Evolutionary conservation across 1,140 invertebrate species (phyloP).

Genomic region (Euura saliciscinereae): DNA sequence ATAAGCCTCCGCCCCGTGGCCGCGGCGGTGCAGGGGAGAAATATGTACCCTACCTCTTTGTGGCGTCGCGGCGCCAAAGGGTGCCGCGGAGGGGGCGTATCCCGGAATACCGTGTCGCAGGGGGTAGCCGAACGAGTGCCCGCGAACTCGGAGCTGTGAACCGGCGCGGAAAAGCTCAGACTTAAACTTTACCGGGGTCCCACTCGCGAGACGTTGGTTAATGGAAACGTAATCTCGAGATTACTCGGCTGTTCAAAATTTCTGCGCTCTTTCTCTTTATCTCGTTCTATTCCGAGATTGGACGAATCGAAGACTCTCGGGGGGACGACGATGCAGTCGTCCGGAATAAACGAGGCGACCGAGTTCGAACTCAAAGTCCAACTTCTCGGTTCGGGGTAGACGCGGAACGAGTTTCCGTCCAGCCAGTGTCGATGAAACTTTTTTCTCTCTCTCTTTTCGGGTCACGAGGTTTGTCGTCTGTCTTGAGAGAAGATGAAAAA

Average conservation of each 20-base stretch:
- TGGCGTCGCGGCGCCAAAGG: not conserved
- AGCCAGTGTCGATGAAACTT: conserved; percentile 57
- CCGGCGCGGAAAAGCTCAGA: not conserved
- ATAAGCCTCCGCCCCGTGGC: conserved; percentile 25
- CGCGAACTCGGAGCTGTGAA: not conserved
- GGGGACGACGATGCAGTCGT: conserved; percentile 53
- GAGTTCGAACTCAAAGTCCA: conserved; percentile 60
- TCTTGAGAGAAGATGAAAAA: too few relatives aligned
- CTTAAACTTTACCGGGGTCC: not conserved
- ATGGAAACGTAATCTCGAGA: conserved; percentile 5
- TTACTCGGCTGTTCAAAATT: not conserved
- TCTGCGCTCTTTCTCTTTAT: not conserved
- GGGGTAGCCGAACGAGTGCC: not conserved
- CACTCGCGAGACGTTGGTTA: not conserved
- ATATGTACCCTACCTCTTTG: not conserved
- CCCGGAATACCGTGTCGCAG: not conserved
- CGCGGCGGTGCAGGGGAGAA: not conserved
- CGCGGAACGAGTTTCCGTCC: conserved; percentile 57
- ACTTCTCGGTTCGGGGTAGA: conserved; percentile 29
- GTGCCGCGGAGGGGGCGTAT: not conserved
- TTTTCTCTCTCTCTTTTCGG: conserved; percentile 21
- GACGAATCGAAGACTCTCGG: not conserved
- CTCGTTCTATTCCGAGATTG: not conserved
- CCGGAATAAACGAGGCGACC: conserved; percentile 61
- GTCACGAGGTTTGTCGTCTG: too few relatives aligned